Percentiles rank a stretch among this genome's conserved stretches.
Evolutionary conservation across 1,140 invertebrate species (phyloP).

Genomic region (Myzus persicae): DNA sequence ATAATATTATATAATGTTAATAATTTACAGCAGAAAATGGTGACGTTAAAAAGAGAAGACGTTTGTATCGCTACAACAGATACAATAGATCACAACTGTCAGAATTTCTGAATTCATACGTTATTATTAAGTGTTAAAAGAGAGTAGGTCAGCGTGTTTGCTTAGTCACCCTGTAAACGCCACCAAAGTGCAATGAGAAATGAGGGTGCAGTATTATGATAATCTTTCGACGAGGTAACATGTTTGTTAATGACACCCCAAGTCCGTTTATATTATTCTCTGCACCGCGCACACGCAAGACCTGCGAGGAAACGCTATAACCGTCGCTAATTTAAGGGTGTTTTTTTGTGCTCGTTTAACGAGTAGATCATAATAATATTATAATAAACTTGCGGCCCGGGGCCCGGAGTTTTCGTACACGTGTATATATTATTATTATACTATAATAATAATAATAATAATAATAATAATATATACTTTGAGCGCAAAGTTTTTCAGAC

Average conservation of each 20-base stretch:
- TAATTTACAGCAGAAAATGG: too few relatives aligned
- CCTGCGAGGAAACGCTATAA: not conserved
- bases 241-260: conserved; percentile 26
- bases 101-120: too few relatives aligned
- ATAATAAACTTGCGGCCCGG: not conserved
- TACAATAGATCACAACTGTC: too few relatives aligned
- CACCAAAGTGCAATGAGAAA: too few relatives aligned
- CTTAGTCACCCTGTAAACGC: too few relatives aligned
- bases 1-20: too few relatives aligned
- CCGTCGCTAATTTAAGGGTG: conserved; percentile 44
- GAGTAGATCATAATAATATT: conserved; percentile 23
- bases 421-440: not conserved
- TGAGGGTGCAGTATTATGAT: not conserved
- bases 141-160: too few relatives aligned
- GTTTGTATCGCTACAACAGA: too few relatives aligned
- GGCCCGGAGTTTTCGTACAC: not conserved
- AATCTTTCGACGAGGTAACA: not conserved
- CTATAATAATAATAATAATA: too few relatives aligned
- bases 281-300: not conserved
- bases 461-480: too few relatives aligned
- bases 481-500: not conserved
- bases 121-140: too few relatives aligned
- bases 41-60: too few relatives aligned
- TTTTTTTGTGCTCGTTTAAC: conserved; percentile 27
- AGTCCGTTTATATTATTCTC: not conserved